phyloP scores from a whole-genome alignment of 2,888 invertebrate species.

The Asteroscopus sphinx region DNA sequence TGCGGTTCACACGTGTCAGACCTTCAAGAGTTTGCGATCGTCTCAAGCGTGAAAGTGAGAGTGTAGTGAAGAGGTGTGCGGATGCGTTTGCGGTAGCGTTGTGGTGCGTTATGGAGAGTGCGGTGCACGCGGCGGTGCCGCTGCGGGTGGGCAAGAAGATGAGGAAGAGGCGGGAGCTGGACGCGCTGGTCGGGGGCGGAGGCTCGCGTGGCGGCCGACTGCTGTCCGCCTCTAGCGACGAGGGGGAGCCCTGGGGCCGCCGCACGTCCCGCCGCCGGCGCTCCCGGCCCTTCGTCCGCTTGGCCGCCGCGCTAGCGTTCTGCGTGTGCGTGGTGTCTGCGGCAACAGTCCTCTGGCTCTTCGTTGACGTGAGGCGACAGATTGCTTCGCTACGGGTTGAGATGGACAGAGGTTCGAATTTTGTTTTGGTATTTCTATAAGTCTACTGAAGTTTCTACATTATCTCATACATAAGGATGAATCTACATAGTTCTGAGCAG shows the following conservation, averaged over 20 bases:
- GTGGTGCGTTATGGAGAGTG: conserved; percentile 81
- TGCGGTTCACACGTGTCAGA: conserved; percentile 68
- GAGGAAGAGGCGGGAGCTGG: conserved; percentile 93
- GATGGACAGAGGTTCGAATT: conserved; percentile 91
- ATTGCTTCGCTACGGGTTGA: conserved; percentile 91
- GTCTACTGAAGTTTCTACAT: background rate
- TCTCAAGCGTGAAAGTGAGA: conserved; percentile 65
- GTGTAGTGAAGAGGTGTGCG: conserved; percentile 63
- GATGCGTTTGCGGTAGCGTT: conserved; percentile 82
- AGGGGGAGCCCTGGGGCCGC: conserved; percentile 89
- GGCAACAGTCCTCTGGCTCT: conserved; percentile 92
- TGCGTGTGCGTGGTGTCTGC: conserved; percentile 91
- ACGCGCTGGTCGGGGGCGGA: conserved; percentile 91
- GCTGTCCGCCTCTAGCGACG: conserved; percentile 90
- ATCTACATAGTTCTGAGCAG: background rate
- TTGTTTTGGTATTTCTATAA: background rate
- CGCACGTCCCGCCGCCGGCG: conserved; percentile 77
- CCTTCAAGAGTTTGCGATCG: conserved; percentile 47
- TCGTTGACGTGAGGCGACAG: conserved; percentile 92
- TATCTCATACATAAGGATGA: background rate
- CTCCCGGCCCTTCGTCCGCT: conserved; percentile 88
- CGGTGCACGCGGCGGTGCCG: conserved; percentile 91
- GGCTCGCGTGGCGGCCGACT: conserved; percentile 88
- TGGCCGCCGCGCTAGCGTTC: conserved; percentile 90
- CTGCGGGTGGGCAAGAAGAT: conserved; percentile 93